These are phyloP conservation scores for Callaeas wilsoni DNA, from an alignment of 2,113 vertebrate genomes.

Conservation along the genomic window DNA sequence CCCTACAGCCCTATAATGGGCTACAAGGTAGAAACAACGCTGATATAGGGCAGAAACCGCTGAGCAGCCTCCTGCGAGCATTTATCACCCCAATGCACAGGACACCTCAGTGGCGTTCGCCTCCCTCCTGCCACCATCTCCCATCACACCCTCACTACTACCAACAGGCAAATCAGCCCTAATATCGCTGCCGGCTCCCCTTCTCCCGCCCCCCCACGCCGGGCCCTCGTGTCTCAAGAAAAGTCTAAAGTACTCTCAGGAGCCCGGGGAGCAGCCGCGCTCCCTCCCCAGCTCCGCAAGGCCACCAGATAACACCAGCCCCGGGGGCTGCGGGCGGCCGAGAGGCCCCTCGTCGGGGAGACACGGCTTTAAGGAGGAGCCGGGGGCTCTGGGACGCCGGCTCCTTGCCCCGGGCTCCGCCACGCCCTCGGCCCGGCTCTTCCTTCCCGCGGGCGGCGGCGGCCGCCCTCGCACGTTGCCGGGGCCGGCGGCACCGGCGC, in stretches of 20 bases:
- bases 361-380: neutral
- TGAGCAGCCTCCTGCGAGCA: neutral
- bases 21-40: rapidly evolving
- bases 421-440: neutral
- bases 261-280: neutral
- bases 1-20: neutral
- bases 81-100: neutral
- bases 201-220: neutral
- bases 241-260: conserved; percentile 57
- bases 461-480: neutral
- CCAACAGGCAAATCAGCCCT: neutral
- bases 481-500: neutral
- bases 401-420: neutral
- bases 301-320: conserved; percentile 52
- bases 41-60: neutral
- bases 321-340: neutral
- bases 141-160: neutral
- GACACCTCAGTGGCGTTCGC: neutral
- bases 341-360: neutral
- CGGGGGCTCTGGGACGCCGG: neutral
- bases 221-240: neutral
- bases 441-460: neutral
- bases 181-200: neutral
- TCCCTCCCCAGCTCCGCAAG: conserved; percentile 47
- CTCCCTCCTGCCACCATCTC: neutral